phyloP scores from a whole-genome alignment of 1,140 invertebrate genomes.

The Drepana arcuata region DNA sequence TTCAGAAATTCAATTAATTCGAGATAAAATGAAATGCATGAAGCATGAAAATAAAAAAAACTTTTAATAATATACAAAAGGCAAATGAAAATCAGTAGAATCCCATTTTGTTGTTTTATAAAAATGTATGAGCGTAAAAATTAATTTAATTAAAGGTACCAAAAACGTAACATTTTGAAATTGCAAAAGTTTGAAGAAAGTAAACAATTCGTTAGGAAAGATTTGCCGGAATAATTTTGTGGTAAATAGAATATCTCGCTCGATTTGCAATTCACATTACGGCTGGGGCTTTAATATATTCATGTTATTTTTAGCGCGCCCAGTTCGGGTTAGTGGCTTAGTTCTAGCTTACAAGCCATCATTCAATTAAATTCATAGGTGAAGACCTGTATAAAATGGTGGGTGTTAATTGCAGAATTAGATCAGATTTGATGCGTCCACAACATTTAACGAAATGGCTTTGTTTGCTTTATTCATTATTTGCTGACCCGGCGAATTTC shows the following conservation, averaged over 20 bases:
- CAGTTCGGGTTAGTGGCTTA: slow-evolving; percentile 14
- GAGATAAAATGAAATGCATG: too few species aligned
- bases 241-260: slow-evolving; percentile 51
- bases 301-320: slow-evolving; percentile 26
- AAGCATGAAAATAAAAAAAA: too few species aligned
- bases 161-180: slow-evolving; percentile 29
- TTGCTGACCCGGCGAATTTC: too few species aligned
- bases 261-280: slow-evolving; percentile 61
- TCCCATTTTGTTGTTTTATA: slow-evolving; percentile 3
- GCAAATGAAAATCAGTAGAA: too few species aligned
- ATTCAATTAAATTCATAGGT: slow-evolving; percentile 16
- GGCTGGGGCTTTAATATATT: slow-evolving; percentile 29
- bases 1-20: too few species aligned
- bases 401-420: too few species aligned
- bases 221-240: slow-evolving; percentile 50
- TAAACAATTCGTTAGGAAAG: slow-evolving; percentile 61
- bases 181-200: slow-evolving; percentile 41
- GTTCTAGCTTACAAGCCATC: slow-evolving; percentile 14
- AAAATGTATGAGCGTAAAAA: slow-evolving; percentile 8
- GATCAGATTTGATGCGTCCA: too few species aligned
- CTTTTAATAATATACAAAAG: too few species aligned
- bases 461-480: too few species aligned
- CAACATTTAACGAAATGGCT: too few species aligned
- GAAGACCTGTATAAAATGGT: too few species aligned
- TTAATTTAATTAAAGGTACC: slow-evolving; percentile 17